Percentiles rank a stretch among this genome's conserved stretches.
phyloP scores from a whole-genome alignment of 2,888 invertebrate species.

The Agrilus cyanescens region DNA sequence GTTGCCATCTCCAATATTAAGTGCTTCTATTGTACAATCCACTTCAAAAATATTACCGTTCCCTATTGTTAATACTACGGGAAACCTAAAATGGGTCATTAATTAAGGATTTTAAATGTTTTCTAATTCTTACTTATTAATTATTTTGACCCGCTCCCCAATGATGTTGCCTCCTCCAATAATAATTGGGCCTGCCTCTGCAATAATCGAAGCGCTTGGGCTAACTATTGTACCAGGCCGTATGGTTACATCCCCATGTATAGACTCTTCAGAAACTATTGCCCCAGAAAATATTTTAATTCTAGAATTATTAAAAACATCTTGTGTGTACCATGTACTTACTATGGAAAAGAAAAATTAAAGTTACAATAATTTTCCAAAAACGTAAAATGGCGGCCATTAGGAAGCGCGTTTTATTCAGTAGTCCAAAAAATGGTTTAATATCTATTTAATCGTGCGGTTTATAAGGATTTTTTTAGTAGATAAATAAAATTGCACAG shows the following conservation, averaged over 20 bases:
- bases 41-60: slow-evolving; percentile 94
- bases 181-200: slow-evolving; percentile 90
- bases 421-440: too few species aligned
- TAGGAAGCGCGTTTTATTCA: too few species aligned
- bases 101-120: too few species aligned
- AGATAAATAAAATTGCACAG: too few species aligned
- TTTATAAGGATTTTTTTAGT: too few species aligned
- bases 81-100: too few species aligned
- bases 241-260: slow-evolving; percentile 85
- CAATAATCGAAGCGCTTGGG: slow-evolving; percentile 84
- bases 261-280: slow-evolving; percentile 85
- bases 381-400: too few species aligned
- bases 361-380: too few species aligned
- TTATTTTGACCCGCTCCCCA: slow-evolving; percentile 87
- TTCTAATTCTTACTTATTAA: slow-evolving; percentile 48
- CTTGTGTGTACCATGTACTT: too few species aligned
- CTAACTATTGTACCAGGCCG: slow-evolving; percentile 87
- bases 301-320: slow-evolving; percentile 37
- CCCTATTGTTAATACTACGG: slow-evolving; percentile 60
- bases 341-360: too few species aligned
- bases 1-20: slow-evolving; percentile 87
- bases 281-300: slow-evolving; percentile 75
- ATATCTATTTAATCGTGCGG: too few species aligned
- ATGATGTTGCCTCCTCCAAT: slow-evolving; percentile 94
- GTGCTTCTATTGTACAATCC: slow-evolving; percentile 71